A percentile compares a stretch with the other conserved stretches of the same genome.
Evolutionary conservation across 2,888 invertebrate genomes (phyloP).

Genomic region (Siphlonurus alternatus): DNA sequence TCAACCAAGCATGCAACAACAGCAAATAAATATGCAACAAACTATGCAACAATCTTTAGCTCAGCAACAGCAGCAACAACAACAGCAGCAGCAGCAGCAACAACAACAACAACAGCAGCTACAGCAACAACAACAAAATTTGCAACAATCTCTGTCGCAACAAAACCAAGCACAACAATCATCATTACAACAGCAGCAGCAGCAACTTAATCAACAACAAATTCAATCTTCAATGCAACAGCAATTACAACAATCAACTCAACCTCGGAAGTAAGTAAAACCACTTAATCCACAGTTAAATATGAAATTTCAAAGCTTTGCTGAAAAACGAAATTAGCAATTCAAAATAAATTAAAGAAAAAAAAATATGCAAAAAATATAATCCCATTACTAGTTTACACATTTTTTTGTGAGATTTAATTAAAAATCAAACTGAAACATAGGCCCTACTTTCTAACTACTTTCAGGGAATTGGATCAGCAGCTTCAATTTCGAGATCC

Average conservation of each 20-base stretch:
- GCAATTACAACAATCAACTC: constrained; percentile 8
- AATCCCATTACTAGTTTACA: too few species aligned
- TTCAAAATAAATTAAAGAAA: too few species aligned
- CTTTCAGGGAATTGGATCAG: neutral
- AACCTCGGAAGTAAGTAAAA: neutral
- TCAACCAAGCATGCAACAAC: neutral
- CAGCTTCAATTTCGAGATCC: neutral
- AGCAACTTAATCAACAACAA: constrained; percentile 6
- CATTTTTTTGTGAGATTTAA: too few species aligned
- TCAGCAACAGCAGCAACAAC: constrained; percentile 9
- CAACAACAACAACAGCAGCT: constrained; percentile 7
- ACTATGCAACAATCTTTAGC: too few species aligned
- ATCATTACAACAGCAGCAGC: constrained; percentile 6
- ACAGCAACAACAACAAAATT: constrained; percentile 7
- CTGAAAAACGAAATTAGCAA: too few species aligned
- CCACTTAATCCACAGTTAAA: too few species aligned
- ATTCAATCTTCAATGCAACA: constrained; percentile 4
- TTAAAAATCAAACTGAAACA: too few species aligned
- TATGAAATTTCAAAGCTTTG: too few species aligned
- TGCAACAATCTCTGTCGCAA: constrained; percentile 9
- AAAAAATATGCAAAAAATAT: too few species aligned
- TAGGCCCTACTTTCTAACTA: too few species aligned
- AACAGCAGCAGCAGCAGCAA: constrained; percentile 9
- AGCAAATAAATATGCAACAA: too few species aligned
- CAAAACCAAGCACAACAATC: constrained; percentile 8